Base-by-base conservation (phyloP, 1,140 invertebrate genomes). In the Sycobia sp. region DNA sequence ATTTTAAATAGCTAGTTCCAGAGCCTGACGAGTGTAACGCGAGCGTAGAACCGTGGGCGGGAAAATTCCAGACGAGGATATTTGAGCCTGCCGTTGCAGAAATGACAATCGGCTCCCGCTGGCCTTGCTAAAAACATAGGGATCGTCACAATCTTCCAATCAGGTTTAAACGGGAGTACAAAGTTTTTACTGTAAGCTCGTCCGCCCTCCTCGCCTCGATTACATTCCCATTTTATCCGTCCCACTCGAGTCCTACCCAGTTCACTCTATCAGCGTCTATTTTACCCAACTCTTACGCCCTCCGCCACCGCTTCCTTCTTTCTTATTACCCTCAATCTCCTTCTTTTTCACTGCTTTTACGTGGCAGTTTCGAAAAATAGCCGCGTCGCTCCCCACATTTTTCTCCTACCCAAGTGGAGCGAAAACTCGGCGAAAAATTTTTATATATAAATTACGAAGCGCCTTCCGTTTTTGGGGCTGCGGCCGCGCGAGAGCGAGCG, bases 311-410 rank as follows among this genome's bases (percentile, higher is more conserved):
- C 16, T n/a, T n/a, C n/a, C n/a, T n/a, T n/a, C n/a, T 22, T 38
- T 16, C 25, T 38, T 22, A 38, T 32, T 46, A 18, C 38, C 2
- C 18, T 29, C 41, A 46, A 38, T 59, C 18, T 59, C 38, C 20
- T 16, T 9, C n/a, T 47, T 13, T 22, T 50, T 59, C 9, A n/a
- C 50, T 29, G 29, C 13, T 32, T 53, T 44, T 27, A 34, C 4
- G 14, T 4, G 4, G 47, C 22, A 62, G 20, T 62, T 62, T 54
- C 41, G 50, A 54, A 54, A 61, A 62, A 62, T 62, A 36, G 43
- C 32, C 39, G 13, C 25, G 27, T 54, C 18, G 20, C 16, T 10
- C 27, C 13, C 41, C n/a, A 25, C 22, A 36, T 10, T 46, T 54
- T 50, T 46, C 29, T 54, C 22, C 22, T 50, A 8, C 9, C 32